Base-by-base conservation (phyloP, 2,113 vertebrate genomes). In the Semnornis frantzii region DNA sequence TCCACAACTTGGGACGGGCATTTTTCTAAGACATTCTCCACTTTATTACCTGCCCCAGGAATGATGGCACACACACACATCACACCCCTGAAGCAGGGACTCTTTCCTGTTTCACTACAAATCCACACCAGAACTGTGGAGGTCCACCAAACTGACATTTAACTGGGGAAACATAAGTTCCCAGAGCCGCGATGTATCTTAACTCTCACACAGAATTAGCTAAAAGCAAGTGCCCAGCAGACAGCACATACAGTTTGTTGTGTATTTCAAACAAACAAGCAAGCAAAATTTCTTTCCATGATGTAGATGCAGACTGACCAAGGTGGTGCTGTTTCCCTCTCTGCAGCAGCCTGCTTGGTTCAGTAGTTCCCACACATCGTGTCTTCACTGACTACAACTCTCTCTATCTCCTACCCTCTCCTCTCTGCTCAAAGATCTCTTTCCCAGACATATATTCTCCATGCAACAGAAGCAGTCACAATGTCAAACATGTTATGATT, bases 381-480 rank as follows among this genome's bases (percentile, higher is more conserved):
- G 55, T 73, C 84, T 95, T 84, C 82, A n/a, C 66, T 94, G 73
- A 76, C 81, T 90, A 31, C 66, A 48, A 10, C 62, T 75, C 37
- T 42, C 27, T 48, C 59, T 39, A 28, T 34, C 70, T 81, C 70
- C 78, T 90, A 60, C 82, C 70, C 76, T 84, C 81, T 72, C 74
- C 42, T 77, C 48, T 75, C 65, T 1, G 1, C 50, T 90, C 66
- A 59, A 63, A 76, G 86, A 78, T 75, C 72, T 72, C 72, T 92
- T 86, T 94, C 54, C 62, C 85, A 88, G 69, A 88, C 76, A 88
- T 72, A 78, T 85, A 30, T 82, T 93, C 92, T 94, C 86, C 83
- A 17, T 46, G 34, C 66, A 90, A 50, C 27, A 82, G 73, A 71
- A 84, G 31, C 70, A 90, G 63, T 16, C 9, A 1, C 44, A 82